Conservation (phyloP, 2,888 invertebrate genomes). For the Thelaira solivaga region DNA sequence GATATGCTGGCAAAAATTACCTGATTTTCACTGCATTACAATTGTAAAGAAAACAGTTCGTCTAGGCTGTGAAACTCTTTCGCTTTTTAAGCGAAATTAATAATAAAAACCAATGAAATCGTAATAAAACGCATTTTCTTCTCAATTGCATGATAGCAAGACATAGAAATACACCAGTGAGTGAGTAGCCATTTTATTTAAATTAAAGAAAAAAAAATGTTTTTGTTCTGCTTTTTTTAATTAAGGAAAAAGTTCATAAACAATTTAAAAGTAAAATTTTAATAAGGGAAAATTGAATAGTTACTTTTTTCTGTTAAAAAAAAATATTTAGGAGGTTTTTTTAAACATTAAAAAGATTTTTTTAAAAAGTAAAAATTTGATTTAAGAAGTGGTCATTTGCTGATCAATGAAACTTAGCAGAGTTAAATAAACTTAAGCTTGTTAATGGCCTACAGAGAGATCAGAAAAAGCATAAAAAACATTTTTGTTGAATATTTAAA, state of each 20-base stretch:
- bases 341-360: no score
- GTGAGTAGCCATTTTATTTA: background rate
- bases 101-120: conserved; percentile 38
- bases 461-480: no score
- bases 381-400: no score
- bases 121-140: conserved; percentile 60
- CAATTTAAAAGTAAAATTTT: conserved; percentile 12
- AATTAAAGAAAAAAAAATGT: background rate
- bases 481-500: no score
- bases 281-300: no score
- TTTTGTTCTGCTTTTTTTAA: conserved; percentile 9
- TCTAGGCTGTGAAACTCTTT: conserved; percentile 50
- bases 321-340: no score
- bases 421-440: no score
- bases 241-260: conserved; percentile 7
- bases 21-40: conserved; percentile 54
- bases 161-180: background rate
- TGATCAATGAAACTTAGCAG: no score
- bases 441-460: no score
- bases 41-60: conserved; percentile 10
- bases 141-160: conserved; percentile 40
- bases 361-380: no score
- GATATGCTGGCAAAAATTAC: conserved; percentile 15
- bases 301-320: no score
- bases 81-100: conserved; percentile 54